Evolutionary conservation across 1,140 invertebrate genomes (phyloP).

Genomic region (Bombus terrestris): DNA sequence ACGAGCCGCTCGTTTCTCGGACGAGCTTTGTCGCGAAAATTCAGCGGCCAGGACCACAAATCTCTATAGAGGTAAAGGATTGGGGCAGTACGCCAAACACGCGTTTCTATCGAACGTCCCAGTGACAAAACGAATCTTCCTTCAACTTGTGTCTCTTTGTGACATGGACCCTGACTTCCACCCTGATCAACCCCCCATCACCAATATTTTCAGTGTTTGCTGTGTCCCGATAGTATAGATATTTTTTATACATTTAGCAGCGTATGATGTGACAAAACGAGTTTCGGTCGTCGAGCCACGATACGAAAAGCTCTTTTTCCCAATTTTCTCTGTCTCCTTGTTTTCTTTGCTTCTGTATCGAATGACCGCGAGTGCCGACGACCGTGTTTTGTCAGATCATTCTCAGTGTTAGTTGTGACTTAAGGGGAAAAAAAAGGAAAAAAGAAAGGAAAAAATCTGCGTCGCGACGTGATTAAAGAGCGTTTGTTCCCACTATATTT

Average conservation of each 20-base stretch:
- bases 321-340: slow-evolving; percentile 29
- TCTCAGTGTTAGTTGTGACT: slow-evolving; percentile 79
- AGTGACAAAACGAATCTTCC: slow-evolving; percentile 26
- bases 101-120: neutral
- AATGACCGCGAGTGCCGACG: slow-evolving; percentile 39
- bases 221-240: slow-evolving; percentile 80
- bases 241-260: slow-evolving; percentile 72
- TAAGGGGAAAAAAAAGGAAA: slow-evolving; percentile 44
- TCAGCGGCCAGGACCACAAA: neutral
- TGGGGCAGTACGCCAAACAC: slow-evolving; percentile 9
- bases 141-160: slow-evolving; percentile 58
- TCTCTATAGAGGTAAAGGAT: neutral
- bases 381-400: slow-evolving; percentile 78
- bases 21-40: neutral
- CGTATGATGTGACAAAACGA: slow-evolving; percentile 76
- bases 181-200: slow-evolving; percentile 67
- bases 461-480: slow-evolving; percentile 55
- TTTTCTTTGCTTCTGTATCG: slow-evolving; percentile 27
- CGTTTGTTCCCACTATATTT: slow-evolving; percentile 9
- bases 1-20: neutral
- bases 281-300: slow-evolving; percentile 54
- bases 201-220: slow-evolving; percentile 79
- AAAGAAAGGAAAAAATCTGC: slow-evolving; percentile 61
- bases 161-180: slow-evolving; percentile 64
- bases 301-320: neutral